Percentiles rank a stretch among this genome's conserved stretches.
phyloP scores from a whole-genome alignment of 1,140 invertebrate genomes.

The Aphelinus atriplicis region DNA sequence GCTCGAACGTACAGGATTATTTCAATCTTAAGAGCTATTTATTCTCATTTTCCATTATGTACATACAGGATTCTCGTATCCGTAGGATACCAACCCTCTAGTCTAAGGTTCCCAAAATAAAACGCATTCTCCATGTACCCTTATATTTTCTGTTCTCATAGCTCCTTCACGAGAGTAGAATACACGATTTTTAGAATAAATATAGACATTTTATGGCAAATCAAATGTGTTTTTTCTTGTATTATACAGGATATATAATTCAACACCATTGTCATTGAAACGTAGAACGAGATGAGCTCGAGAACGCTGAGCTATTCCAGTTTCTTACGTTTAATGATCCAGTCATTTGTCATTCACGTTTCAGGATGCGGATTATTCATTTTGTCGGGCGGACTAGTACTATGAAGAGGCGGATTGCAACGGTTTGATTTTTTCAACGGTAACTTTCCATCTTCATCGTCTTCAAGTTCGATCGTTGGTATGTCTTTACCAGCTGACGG shows the following conservation, averaged over 20 bases:
- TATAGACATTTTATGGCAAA: slow-evolving; percentile 12
- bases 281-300: slow-evolving; percentile 12
- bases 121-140: neutral
- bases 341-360: slow-evolving; percentile 27
- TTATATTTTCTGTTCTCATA: neutral
- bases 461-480: slow-evolving; percentile 41
- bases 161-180: slow-evolving; percentile 9
- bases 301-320: slow-evolving; percentile 22
- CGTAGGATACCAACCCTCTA: neutral
- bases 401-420: slow-evolving; percentile 36
- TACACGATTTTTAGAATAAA: slow-evolving; percentile 16
- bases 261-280: slow-evolving; percentile 19
- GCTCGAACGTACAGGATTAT: slow-evolving; percentile 28
- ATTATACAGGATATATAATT: slow-evolving; percentile 39
- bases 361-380: slow-evolving; percentile 44
- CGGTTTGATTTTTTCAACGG: slow-evolving; percentile 46
- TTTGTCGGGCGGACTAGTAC: slow-evolving; percentile 27
- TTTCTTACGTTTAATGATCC: slow-evolving; percentile 11
- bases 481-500: slow-evolving; percentile 29
- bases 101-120: slow-evolving; percentile 28
- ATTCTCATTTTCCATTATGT: slow-evolving; percentile 38
- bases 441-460: slow-evolving; percentile 48
- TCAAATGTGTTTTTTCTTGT: slow-evolving; percentile 4
- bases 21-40: slow-evolving; percentile 31
- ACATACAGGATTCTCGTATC: slow-evolving; percentile 27